Percentiles rank a stretch among this genome's conserved stretches.
Conservation (phyloP, 2,797 vertebrate genomes). For the Acipenser oxyrinchus region DNA sequence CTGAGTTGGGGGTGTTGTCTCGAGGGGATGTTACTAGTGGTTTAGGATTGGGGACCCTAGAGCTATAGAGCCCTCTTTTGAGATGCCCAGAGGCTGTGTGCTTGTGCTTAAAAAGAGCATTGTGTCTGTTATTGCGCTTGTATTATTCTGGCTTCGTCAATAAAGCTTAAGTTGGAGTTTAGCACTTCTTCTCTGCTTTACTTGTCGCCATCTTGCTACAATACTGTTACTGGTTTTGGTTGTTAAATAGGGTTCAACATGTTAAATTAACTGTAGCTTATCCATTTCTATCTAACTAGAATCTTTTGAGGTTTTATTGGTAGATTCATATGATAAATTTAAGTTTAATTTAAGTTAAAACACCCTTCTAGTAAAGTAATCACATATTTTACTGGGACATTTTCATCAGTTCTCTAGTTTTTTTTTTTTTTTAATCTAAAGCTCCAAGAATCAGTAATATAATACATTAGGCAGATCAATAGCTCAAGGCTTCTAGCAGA, state of each 20-base stretch:
- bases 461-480: slow-evolving; percentile 43
- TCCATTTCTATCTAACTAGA: background rate
- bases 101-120: too few relatives aligned
- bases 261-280: background rate
- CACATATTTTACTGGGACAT: slow-evolving; percentile 2
- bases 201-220: background rate
- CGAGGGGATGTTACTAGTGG: too few relatives aligned
- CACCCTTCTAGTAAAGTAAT: slow-evolving; percentile 28
- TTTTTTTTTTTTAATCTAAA: slow-evolving; percentile 10
- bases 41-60: too few relatives aligned
- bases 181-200: too few relatives aligned
- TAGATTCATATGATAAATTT: background rate
- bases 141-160: too few relatives aligned
- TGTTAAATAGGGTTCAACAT: background rate
- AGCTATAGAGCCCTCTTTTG: too few relatives aligned
- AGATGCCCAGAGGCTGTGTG: too few relatives aligned
- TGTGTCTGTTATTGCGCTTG: too few relatives aligned
- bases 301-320: background rate
- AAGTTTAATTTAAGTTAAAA: slow-evolving; percentile 9
- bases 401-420: background rate
- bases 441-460: slow-evolving; percentile 37
- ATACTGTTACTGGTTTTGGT: background rate
- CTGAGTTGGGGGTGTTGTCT: too few relatives aligned
- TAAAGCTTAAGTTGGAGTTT: too few relatives aligned
- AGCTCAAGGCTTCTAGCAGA: slow-evolving; percentile 37